Conservation (phyloP, 2,888 invertebrate genomes). For the Perdita meconis region DNA sequence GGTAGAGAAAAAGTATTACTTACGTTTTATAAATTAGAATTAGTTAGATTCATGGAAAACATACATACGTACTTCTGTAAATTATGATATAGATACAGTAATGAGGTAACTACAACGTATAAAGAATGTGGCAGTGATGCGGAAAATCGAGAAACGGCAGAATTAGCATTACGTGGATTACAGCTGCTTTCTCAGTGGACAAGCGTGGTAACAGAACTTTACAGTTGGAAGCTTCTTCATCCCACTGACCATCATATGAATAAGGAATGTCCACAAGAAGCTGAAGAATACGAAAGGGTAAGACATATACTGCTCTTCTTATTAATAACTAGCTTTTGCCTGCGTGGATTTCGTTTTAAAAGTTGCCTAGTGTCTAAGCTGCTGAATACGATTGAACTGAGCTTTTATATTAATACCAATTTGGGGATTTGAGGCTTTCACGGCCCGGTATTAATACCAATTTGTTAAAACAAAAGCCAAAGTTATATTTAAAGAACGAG, state of each 20-base stretch:
- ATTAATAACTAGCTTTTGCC: too few relatives aligned
- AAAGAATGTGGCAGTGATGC: slow-evolving; percentile 96
- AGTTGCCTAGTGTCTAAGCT: too few relatives aligned
- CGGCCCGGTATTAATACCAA: too few relatives aligned
- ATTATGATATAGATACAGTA: slow-evolving; percentile 77
- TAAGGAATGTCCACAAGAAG: slow-evolving; percentile 96
- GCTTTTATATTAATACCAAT: too few relatives aligned
- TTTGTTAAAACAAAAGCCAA: too few relatives aligned
- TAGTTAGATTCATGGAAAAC: neutral
- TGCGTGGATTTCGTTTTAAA: too few relatives aligned
- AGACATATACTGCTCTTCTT: slow-evolving; percentile 62
- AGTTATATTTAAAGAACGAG: too few relatives aligned
- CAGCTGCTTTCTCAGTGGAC: slow-evolving; percentile 99
- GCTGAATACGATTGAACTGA: too few relatives aligned
- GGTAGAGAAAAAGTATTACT: slow-evolving; percentile 81
- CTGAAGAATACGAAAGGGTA: slow-evolving; percentile 98
- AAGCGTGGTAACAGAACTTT: slow-evolving; percentile 96
- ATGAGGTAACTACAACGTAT: slow-evolving; percentile 94
- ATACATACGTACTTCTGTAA: neutral
- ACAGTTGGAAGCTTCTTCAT: slow-evolving; percentile 99
- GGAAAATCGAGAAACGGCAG: slow-evolving; percentile 96
- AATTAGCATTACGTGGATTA: slow-evolving; percentile 95
- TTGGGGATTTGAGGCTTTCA: too few relatives aligned
- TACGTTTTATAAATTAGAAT: neutral
- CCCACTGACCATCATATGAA: slow-evolving; percentile 99